These are phyloP conservation scores for Chrysomallon squamiferum DNA, from an alignment of 1,140 invertebrate species.

Conservation along the genomic window DNA sequence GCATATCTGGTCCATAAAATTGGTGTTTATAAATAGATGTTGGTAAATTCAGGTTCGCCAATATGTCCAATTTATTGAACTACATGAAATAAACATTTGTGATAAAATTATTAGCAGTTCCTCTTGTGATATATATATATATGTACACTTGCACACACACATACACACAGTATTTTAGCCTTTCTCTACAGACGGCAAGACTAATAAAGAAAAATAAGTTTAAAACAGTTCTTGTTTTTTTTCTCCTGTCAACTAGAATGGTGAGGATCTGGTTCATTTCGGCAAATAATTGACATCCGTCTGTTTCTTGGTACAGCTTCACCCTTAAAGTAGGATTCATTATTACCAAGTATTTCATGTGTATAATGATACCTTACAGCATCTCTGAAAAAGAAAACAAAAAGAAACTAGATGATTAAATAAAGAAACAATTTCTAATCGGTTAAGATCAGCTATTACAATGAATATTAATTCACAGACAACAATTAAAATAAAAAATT, in stretches of 20 bases:
- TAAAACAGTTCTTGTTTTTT: not conserved
- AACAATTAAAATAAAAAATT: not conserved
- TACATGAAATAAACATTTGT: too few relatives aligned
- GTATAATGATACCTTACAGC: constrained; percentile 86
- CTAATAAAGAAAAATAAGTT: too few relatives aligned
- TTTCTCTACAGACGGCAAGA: too few relatives aligned
- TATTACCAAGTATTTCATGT: constrained; percentile 86
- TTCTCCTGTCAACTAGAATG: not conserved
- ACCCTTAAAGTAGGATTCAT: constrained; percentile 78
- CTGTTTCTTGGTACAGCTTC: constrained; percentile 71
- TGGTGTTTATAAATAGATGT: too few relatives aligned
- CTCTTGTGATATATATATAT: too few relatives aligned
- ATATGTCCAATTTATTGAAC: too few relatives aligned
- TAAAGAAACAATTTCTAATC: not conserved
- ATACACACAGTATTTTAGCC: too few relatives aligned
- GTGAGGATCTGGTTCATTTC: constrained; percentile 74
- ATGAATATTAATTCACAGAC: not conserved
- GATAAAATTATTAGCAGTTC: too few relatives aligned
- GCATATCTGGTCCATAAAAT: too few relatives aligned
- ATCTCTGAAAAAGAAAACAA: constrained; percentile 67
- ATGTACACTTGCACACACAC: too few relatives aligned
- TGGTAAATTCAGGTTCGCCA: too few relatives aligned
- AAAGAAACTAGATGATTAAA: too few relatives aligned
- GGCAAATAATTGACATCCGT: constrained; percentile 89
- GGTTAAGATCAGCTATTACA: not conserved